Evolutionary conservation across 2,113 vertebrate species (phyloP).

Genomic region (Erinaceus europaeus): DNA sequence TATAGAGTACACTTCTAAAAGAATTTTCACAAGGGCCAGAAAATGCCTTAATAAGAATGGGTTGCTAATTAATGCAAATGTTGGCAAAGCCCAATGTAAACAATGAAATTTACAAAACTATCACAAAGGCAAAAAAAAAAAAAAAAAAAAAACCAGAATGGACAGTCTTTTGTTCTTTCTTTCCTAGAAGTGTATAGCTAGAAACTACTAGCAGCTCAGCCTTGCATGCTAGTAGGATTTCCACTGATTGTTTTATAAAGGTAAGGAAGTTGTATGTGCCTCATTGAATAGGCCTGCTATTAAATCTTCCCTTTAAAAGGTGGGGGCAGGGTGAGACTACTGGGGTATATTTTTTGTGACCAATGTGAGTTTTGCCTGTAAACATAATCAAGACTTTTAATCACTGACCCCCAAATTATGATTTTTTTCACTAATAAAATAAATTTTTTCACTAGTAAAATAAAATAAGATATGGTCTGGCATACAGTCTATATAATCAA

Average conservation of each 20-base stretch:
- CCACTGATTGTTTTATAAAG: slow-evolving; percentile 59
- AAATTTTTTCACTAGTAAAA: slow-evolving; percentile 57
- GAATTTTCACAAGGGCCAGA: neutral
- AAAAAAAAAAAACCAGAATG: neutral
- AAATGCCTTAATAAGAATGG: neutral
- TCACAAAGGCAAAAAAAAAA: neutral
- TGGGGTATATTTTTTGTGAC: slow-evolving; percentile 54
- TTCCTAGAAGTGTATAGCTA: slow-evolving; percentile 18
- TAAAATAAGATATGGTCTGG: slow-evolving; percentile 46
- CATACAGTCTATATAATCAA: neutral
- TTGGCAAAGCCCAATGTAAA: neutral
- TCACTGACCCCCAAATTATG: slow-evolving; percentile 33
- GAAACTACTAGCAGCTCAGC: slow-evolving; percentile 35
- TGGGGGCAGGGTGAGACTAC: slow-evolving; percentile 30
- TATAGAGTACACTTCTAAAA: neutral
- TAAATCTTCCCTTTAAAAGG: slow-evolving; percentile 65
- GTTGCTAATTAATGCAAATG: slow-evolving; percentile 3
- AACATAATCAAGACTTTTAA: slow-evolving; percentile 43
- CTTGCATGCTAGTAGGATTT: slow-evolving; percentile 58
- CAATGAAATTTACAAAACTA: slow-evolving; percentile 32
- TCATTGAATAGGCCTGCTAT: slow-evolving; percentile 58
- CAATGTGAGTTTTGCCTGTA: slow-evolving; percentile 25
- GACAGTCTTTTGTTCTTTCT: slow-evolving; percentile 42
- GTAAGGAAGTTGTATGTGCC: slow-evolving; percentile 59
- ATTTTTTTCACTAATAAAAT: slow-evolving; percentile 45